Percentiles rank a stretch among this genome's conserved stretches.
phyloP scores from a whole-genome alignment of 2,797 vertebrate genomes.

The Centropyge bicolor region DNA sequence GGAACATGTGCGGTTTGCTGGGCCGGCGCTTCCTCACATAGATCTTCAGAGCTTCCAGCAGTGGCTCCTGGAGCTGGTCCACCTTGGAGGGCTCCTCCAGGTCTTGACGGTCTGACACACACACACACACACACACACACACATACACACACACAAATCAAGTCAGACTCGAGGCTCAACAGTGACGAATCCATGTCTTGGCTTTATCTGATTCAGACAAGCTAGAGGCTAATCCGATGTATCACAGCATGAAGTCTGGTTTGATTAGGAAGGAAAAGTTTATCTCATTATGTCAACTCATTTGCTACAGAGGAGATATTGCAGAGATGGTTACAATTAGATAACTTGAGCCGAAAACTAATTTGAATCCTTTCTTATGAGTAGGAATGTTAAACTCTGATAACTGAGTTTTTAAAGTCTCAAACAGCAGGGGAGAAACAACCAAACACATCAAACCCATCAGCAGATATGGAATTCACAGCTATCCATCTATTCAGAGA shows the following conservation, averaged over 20 bases:
- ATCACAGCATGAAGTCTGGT: constrained; percentile 23
- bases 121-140: constrained; percentile 35
- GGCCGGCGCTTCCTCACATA: constrained; percentile 96
- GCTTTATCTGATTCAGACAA: constrained; percentile 54
- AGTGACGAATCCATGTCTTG: constrained; percentile 34
- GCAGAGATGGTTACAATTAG: constrained; percentile 27
- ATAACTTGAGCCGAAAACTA: constrained; percentile 35
- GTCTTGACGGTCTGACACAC: constrained; percentile 92
- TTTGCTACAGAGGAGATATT: constrained; percentile 37
- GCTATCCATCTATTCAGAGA: neutral
- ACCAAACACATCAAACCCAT: constrained; percentile 1
- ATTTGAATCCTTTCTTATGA: constrained; percentile 40
- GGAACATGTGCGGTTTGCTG: constrained; percentile 98
- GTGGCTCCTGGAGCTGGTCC: constrained; percentile 95
- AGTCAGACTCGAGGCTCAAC: constrained; percentile 32
- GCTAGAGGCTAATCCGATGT: constrained; percentile 30
- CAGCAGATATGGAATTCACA: neutral
- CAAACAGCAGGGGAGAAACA: constrained; percentile 12
- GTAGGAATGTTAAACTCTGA: constrained; percentile 24
- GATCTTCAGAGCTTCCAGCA: constrained; percentile 97
- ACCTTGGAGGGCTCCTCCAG: constrained; percentile 97
- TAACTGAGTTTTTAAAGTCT: constrained; percentile 30
- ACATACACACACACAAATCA: constrained; percentile 25
- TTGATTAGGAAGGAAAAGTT: constrained; percentile 49
- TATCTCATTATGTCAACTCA: constrained; percentile 53